These are phyloP conservation scores for Etheostoma perlongum DNA, from an alignment of 2,797 vertebrate species.

Conservation along the genomic window DNA sequence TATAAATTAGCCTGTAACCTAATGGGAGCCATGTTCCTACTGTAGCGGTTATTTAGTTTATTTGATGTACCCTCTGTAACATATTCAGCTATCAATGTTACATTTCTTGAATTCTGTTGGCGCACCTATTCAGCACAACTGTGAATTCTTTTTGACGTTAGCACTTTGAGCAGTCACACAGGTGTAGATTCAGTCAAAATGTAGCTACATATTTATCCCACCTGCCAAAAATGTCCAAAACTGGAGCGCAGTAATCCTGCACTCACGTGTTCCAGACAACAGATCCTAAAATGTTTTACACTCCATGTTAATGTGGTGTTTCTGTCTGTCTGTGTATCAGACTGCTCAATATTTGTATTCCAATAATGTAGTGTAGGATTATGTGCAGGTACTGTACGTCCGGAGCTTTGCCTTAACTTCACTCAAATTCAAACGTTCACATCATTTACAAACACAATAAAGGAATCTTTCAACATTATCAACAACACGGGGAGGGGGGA, in stretches of 20 bases:
- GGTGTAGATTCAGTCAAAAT: neutral
- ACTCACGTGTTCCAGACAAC: constrained; percentile 32
- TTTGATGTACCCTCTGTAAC: neutral
- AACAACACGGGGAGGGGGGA: too few species aligned
- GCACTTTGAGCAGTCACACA: neutral
- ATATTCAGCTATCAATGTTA: neutral
- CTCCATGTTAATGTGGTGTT: neutral
- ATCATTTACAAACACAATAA: too few species aligned
- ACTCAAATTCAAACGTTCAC: too few species aligned
- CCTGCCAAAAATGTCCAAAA: constrained; percentile 30
- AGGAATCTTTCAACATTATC: too few species aligned
- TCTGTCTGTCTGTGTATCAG: neutral
- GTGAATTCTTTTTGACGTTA: neutral
- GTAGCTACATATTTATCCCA: neutral
- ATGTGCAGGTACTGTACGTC: too few species aligned
- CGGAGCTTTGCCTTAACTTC: too few species aligned
- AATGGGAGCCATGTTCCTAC: neutral
- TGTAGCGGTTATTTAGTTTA: neutral
- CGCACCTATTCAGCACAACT: neutral
- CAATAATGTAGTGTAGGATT: neutral
- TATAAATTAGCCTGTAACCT: neutral
- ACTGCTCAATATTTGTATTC: neutral
- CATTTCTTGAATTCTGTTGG: neutral
- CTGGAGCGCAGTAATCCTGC: constrained; percentile 41
- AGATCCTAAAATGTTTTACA: constrained; percentile 33